A percentile compares a stretch with the other conserved stretches of the same genome.
These are phyloP conservation scores for Merluccius polli DNA, from an alignment of 2,797 vertebrate species.

Conservation along the genomic window DNA sequence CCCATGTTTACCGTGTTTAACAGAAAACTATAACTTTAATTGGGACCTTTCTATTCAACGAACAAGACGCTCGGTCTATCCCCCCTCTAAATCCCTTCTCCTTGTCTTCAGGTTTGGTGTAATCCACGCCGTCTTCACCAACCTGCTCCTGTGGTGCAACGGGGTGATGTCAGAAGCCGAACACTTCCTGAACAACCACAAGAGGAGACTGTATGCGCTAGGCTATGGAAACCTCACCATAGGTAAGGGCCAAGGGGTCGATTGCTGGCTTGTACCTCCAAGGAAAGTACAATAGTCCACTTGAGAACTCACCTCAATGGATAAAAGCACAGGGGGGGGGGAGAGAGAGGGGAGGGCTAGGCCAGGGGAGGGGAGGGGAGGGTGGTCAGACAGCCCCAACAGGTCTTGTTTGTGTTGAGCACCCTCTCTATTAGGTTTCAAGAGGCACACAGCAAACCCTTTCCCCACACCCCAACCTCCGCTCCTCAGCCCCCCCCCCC, in stretches of 20 bases:
- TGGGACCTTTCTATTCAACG: background rate
- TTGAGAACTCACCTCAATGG: slow-evolving; percentile 58
- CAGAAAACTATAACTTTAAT: background rate
- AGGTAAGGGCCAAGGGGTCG: slow-evolving; percentile 75
- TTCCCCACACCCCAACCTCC: slow-evolving; percentile 56
- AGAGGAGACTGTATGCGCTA: slow-evolving; percentile 78
- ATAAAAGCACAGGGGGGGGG: slow-evolving; percentile 53
- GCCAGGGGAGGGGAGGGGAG: slow-evolving; percentile 36
- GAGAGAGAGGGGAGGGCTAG: slow-evolving; percentile 32
- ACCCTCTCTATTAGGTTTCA: slow-evolving; percentile 70
- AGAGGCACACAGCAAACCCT: slow-evolving; percentile 33
- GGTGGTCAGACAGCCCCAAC: slow-evolving; percentile 39
- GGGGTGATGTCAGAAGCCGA: slow-evolving; percentile 91
- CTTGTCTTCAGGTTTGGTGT: slow-evolving; percentile 84
- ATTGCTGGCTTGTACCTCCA: slow-evolving; percentile 59
- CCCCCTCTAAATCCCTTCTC: background rate
- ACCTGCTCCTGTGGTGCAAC: slow-evolving; percentile 93
- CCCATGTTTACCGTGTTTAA: background rate
- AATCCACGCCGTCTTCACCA: slow-evolving; percentile 96
- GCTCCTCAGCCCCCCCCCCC: slow-evolving; percentile 41
- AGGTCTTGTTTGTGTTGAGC: slow-evolving; percentile 61
- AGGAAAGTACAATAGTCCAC: slow-evolving; percentile 64
- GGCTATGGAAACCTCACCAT: slow-evolving; percentile 83
- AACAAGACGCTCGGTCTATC: background rate
- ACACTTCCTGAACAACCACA: slow-evolving; percentile 88